Evolutionary conservation across 2,113 vertebrate genomes (phyloP), one percentile per base, ranked within the genome.

Genomic region (Phrynosoma platyrhinos): DNA sequence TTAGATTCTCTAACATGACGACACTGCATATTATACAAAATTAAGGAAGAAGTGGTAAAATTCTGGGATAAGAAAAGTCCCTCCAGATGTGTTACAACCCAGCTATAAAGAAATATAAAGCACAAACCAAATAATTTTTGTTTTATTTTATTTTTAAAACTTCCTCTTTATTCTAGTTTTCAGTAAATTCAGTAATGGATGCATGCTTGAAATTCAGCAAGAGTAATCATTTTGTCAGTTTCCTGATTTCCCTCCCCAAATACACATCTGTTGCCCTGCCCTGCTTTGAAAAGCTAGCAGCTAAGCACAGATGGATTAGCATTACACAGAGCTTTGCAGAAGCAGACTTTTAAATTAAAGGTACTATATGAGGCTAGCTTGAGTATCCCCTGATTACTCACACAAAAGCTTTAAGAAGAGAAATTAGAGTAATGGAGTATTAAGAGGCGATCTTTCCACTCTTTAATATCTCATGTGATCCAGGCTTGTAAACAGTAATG

Each of bases 371-470:
- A 88, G 88, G 91, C 92, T 90, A 88, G 82, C 92, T 86, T 5
- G 85, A 92, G 92, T 92, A 94, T 62, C 92, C 89, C 94, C 94
- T 86, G 89, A 95, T 95, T 95, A 94, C 87, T 30, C 84, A 1
- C 90, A 20, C 85, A 95, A 91, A 95, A 92, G 90, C 92, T 94
- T 90, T 95, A 95, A 94, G 94, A 95, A 90, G 92, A 92, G 82
- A 94, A 95, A 96, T 95, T 95, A 94, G 94, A 96, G 93, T 93
- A 95, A 95, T 92, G 90, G 90, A 0, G 18, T 93, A 95, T 96
- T 96, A 95, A 89, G 94, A 88, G 79, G 74, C 92, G 77, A 82
- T 62, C 83, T 95, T 87, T 91, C 87, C 86, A 89, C 84, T 92
- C 84, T 92, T 85, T 94, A 94, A 27, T 30, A 71, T 71, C 71